Percentiles rank a stretch among this genome's conserved stretches.
phyloP scores from a whole-genome alignment of 2,113 vertebrate species.

The Leucoraja erinaceus region DNA sequence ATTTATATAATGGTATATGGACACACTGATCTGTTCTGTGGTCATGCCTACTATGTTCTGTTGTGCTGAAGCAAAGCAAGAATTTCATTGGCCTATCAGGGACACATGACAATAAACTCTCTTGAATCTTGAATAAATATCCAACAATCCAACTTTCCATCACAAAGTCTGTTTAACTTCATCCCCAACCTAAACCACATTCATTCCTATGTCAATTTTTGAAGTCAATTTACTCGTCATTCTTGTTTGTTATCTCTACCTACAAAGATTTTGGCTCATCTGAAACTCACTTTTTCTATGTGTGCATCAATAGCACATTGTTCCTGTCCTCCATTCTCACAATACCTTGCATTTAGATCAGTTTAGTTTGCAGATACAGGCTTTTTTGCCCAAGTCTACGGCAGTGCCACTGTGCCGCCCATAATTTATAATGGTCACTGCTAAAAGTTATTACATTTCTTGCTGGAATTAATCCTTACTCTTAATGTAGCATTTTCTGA shows the following conservation, averaged over 20 bases:
- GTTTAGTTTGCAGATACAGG: no score
- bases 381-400: no score
- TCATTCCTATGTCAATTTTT: background rate
- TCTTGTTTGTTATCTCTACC: background rate
- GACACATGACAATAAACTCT: no score
- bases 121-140: background rate
- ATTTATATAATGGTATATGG: no score
- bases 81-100: no score
- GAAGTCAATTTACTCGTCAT: background rate
- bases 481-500: no score
- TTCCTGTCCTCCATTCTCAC: background rate
- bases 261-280: background rate
- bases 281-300: background rate
- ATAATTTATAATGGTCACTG: no score
- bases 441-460: no score
- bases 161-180: background rate
- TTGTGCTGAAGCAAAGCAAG: no score
- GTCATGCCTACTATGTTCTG: no score
- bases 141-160: background rate
- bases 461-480: background rate
- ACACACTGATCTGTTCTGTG: no score
- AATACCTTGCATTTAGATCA: background rate
- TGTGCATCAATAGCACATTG: background rate
- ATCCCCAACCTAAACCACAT: background rate
- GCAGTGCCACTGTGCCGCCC: no score